These are phyloP conservation scores for Oryzias curvinotus DNA, from an alignment of 2,113 vertebrate species.

Conservation along the genomic window DNA sequence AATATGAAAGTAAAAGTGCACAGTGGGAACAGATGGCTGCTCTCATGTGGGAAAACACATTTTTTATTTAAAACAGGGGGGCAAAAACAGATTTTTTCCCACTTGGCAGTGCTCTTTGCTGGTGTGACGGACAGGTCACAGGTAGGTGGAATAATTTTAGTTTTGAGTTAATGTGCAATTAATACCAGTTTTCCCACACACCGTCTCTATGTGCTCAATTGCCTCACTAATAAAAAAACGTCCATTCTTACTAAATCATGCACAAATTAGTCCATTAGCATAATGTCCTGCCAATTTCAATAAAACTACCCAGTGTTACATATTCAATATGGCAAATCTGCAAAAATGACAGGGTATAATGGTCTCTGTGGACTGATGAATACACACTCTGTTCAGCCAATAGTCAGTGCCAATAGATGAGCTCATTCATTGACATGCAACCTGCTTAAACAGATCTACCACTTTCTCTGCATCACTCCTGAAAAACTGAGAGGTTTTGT, in stretches of 20 bases:
- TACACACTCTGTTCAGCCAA: neutral
- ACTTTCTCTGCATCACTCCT: neutral
- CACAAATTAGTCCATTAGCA: conserved; percentile 19
- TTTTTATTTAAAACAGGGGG: conserved; percentile 9
- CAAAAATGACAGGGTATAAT: neutral
- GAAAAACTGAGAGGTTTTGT: conserved; percentile 1
- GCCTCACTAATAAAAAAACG: conserved; percentile 6
- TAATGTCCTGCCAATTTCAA: neutral
- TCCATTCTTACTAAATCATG: conserved; percentile 9
- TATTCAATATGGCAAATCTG: conserved; percentile 20
- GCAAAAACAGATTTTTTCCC: neutral
- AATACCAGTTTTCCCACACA: conserved; percentile 33
- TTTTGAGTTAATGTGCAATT: conserved; percentile 34
- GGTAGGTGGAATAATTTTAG: conserved; percentile 21
- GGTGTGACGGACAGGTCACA: conserved; percentile 19
- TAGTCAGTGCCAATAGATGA: neutral
- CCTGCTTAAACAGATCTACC: neutral
- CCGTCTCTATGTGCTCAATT: conserved; percentile 27
- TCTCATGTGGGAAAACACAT: neutral
- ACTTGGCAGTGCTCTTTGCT: neutral
- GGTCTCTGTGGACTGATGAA: neutral
- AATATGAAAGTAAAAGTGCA: too few relatives aligned
- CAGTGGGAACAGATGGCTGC: neutral
- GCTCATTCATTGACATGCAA: neutral
- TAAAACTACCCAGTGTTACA: neutral